A percentile compares a stretch with the other conserved stretches of the same genome.
Evolutionary conservation across 2,113 vertebrate species (phyloP).

Genomic region (Stercorarius parasiticus): DNA sequence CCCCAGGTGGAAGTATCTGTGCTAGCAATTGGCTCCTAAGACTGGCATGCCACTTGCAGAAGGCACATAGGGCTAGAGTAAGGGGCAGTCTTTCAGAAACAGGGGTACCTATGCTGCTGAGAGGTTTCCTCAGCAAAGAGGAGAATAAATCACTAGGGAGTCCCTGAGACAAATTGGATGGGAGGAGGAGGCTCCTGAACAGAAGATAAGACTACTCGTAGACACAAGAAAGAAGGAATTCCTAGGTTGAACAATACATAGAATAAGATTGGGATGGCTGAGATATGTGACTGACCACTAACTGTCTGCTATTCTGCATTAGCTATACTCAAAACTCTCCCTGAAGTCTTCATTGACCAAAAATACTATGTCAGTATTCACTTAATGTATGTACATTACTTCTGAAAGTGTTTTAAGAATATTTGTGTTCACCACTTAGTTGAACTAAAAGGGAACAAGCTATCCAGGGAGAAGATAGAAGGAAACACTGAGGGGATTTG

Average conservation of each 20-base stretch:
- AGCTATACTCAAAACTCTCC: not conserved
- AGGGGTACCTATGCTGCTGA: not conserved
- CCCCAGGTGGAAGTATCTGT: slow-evolving; percentile 35
- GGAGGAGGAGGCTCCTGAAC: not conserved
- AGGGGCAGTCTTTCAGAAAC: not conserved
- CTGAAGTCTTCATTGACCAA: not conserved
- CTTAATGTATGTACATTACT: not conserved
- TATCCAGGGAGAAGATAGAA: not conserved
- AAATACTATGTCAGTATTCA: not conserved
- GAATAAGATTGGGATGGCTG: not conserved
- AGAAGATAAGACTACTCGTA: not conserved
- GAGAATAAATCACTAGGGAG: not conserved
- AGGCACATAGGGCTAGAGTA: not conserved
- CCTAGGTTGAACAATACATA: not conserved
- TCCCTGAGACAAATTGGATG: not conserved
- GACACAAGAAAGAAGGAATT: not conserved
- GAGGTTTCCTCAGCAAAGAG: not conserved
- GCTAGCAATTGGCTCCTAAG: not conserved
- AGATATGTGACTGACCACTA: not conserved
- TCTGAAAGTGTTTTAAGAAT: not conserved
- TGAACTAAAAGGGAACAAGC: not conserved
- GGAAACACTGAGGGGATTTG: not conserved
- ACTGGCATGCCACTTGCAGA: not conserved
- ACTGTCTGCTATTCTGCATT: not conserved
- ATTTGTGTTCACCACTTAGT: not conserved